Evolutionary conservation across 2,113 vertebrate genomes (phyloP), one percentile per base, ranked within the genome.

Genomic region (Egretta garzetta): DNA sequence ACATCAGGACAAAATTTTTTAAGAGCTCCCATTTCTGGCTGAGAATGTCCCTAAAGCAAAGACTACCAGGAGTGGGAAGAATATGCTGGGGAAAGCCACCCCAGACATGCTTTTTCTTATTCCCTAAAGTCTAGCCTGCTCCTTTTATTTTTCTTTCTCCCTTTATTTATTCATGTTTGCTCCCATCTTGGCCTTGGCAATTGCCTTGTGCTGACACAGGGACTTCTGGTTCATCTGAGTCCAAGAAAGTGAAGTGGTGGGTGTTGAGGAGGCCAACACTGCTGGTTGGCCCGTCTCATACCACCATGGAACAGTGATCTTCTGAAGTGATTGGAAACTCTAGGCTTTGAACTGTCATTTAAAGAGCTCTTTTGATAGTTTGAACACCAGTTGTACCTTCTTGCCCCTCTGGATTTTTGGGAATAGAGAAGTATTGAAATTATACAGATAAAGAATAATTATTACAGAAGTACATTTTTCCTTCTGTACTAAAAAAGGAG

Each of bases 231-330:
- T 68, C 77, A 58, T 28, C 28, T 6, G 17, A 47, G 22, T 3
- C 45, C 41, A 49, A 28, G 11, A 21, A 6, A 27, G n/a, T 5
- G 26, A 92, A 85, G 0, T 4, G 3, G 8, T 20, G 37, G 26
- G 6, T 67, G 47, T 12, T 79, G 32, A 49, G 35, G 67, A 50
- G 7, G 8, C 35, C 35, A 88, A 0, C 0, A 5, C 24, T 73
- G 49, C 39, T 50, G 37, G 49, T 50, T 37, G 70, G 45, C 20
- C 24, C 39, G 19, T 18, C 45, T 53, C 30, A 35, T 22, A 9
- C 14, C 35, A 47, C 21, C 55, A 64, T 0, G 2, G 37, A 76
- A 15, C 0, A 41, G 21, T 2, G 9, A 73, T 24, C 26, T 35
- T 50, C 87, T 68, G 71, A 80, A 49, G 28, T 2, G n/a, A 64